Conservation (phyloP, 1,140 invertebrate species). For the Calosoma granatense region DNA sequence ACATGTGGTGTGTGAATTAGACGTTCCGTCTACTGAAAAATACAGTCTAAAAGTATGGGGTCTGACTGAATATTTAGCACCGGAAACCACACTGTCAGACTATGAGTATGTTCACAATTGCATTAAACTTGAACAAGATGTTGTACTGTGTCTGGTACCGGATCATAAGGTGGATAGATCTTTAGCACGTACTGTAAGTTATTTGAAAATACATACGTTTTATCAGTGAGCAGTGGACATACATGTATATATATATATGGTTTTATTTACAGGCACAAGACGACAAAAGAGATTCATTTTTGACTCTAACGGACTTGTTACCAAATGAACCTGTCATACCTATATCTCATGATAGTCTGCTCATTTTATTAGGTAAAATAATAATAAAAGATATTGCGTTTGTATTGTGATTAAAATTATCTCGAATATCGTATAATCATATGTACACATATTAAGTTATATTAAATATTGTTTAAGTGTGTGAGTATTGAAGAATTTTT, state of each 20-base stretch:
- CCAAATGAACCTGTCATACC: conserved; percentile 60
- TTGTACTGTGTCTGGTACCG: conserved; percentile 64
- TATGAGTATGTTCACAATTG: conserved; percentile 92
- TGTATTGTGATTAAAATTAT: not conserved
- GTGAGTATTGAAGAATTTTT: conserved; percentile 5
- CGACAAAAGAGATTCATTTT: conserved; percentile 57
- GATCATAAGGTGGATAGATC: conserved; percentile 50
- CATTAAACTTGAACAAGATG: conserved; percentile 86
- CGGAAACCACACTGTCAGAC: conserved; percentile 59
- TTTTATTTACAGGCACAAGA: conserved; percentile 46
- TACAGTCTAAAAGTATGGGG: conserved; percentile 64
- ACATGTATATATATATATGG: conserved; percentile 5
- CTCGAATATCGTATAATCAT: not conserved
- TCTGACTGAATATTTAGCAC: conserved; percentile 67
- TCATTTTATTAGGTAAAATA: conserved; percentile 63
- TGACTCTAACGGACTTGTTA: conserved; percentile 63
- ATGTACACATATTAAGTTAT: too few species aligned
- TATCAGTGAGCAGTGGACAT: not conserved
- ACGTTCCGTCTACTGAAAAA: conserved; percentile 36
- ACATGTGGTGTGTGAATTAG: conserved; percentile 74
- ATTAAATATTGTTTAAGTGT: not conserved
- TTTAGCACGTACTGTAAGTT: conserved; percentile 58
- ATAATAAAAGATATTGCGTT: not conserved
- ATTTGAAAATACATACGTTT: conserved; percentile 14
- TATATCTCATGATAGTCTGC: conserved; percentile 65